Conservation (phyloP, 2,113 vertebrate genomes). For the Heterocephalus glaber region DNA sequence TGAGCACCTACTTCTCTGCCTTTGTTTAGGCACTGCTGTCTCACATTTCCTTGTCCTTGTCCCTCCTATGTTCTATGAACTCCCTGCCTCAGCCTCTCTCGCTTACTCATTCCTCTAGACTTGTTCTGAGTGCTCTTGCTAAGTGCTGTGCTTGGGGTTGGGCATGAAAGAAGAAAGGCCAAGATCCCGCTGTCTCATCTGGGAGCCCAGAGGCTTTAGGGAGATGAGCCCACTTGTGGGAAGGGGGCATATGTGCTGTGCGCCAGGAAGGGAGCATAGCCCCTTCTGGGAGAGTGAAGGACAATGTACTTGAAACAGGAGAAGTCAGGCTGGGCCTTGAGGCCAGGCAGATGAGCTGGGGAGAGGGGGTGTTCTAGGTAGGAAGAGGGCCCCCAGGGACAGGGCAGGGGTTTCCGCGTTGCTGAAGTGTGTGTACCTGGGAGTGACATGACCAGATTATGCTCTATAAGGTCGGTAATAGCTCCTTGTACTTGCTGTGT, state of each 20-base stretch:
- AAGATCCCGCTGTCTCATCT: not conserved
- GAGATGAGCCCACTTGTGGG: not conserved
- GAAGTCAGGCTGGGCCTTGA: not conserved
- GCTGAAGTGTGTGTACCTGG: not conserved
- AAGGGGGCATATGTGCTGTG: not conserved
- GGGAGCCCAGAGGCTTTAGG: not conserved
- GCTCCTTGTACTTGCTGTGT: not conserved
- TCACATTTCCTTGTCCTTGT: no score
- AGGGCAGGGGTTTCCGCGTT: not conserved
- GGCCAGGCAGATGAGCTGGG: not conserved
- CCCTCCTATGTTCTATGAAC: accelerated
- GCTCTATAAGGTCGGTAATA: not conserved
- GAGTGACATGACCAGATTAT: not conserved
- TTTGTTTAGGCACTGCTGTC: accelerated
- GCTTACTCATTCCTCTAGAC: not conserved
- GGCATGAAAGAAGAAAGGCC: not conserved
- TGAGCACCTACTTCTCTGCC: not conserved
- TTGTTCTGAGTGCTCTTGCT: not conserved
- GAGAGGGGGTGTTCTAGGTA: not conserved
- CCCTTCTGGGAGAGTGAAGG: not conserved
- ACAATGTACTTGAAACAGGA: not conserved
- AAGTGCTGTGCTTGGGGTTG: not conserved
- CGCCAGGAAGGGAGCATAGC: not conserved
- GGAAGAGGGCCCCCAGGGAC: not conserved
- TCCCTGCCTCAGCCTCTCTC: not conserved